Evolutionary conservation across 1,140 invertebrate genomes (phyloP).

Genomic region (Ruditapes philippinarum): DNA sequence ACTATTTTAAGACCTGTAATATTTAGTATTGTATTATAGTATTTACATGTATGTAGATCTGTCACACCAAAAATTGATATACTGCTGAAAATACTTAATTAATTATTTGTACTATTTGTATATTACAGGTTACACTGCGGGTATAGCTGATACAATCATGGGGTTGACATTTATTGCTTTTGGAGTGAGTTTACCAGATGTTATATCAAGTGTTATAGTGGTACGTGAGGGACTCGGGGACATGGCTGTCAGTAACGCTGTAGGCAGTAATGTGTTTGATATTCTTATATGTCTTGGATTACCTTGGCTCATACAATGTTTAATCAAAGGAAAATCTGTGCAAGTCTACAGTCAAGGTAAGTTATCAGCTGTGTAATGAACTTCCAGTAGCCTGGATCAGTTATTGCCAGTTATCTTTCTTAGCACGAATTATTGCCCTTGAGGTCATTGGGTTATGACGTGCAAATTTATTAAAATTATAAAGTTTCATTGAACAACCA

Average conservation of each 20-base stretch:
- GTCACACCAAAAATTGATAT: no score
- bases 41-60: no score
- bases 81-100: no score
- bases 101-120: no score
- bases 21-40: no score
- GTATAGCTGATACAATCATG: conserved; percentile 88
- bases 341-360: conserved; percentile 86
- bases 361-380: conserved; percentile 33
- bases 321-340: conserved; percentile 89
- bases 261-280: conserved; percentile 87
- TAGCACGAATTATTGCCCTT: no score
- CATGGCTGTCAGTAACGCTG: conserved; percentile 86
- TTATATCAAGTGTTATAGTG: conserved; percentile 87
- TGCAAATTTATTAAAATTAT: no score
- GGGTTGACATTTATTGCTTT: conserved; percentile 88
- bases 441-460: no score
- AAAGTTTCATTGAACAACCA: no score
- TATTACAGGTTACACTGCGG: conserved; percentile 86
- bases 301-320: conserved; percentile 90
- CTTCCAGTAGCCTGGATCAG: neutral
- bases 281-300: conserved; percentile 86
- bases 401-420: no score
- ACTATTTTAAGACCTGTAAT: no score
- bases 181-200: conserved; percentile 88
- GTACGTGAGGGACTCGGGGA: conserved; percentile 86